A percentile compares a stretch with the other conserved stretches of the same genome.
These are phyloP conservation scores for Mesoclemmys tuberculata DNA, from an alignment of 2,113 vertebrate genomes.

Conservation along the genomic window DNA sequence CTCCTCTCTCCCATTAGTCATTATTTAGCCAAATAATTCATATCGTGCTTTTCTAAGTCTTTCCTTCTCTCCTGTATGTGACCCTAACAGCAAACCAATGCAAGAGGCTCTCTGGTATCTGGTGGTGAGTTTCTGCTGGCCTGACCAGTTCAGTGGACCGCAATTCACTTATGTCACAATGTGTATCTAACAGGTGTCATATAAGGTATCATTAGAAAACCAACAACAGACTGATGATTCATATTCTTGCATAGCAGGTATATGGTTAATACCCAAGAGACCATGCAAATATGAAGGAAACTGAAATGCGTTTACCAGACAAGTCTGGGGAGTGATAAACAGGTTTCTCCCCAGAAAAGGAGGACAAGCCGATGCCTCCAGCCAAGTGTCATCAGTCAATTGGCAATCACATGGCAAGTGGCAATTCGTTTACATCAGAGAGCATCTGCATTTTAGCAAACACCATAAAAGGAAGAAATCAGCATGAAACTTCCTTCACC, in stretches of 20 bases:
- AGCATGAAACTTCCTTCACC: not conserved
- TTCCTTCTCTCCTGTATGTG: not conserved
- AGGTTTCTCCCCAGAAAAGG: not conserved
- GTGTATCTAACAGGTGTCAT: not conserved
- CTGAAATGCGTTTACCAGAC: not conserved
- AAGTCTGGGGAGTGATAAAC: not conserved
- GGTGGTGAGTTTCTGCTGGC: not conserved
- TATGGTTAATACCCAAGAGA: not conserved
- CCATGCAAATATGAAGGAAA: not conserved
- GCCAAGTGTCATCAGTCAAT: not conserved
- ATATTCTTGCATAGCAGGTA: not conserved
- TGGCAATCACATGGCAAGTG: not conserved
- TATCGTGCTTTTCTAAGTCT: not conserved
- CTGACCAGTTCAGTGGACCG: not conserved
- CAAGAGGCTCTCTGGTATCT: not conserved
- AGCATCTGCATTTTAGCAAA: not conserved
- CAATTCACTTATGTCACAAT: not conserved
- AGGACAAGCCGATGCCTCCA: not conserved
- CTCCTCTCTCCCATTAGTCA: conserved; percentile 1
- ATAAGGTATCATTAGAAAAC: not conserved
- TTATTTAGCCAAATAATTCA: not conserved
- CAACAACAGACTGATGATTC: not conserved
- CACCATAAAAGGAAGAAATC: not conserved
- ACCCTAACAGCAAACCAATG: not conserved
- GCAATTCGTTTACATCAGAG: not conserved